Evolutionary conservation across 2,797 vertebrate species (phyloP).

Genomic region (Pseudochirops corinnae): DNA sequence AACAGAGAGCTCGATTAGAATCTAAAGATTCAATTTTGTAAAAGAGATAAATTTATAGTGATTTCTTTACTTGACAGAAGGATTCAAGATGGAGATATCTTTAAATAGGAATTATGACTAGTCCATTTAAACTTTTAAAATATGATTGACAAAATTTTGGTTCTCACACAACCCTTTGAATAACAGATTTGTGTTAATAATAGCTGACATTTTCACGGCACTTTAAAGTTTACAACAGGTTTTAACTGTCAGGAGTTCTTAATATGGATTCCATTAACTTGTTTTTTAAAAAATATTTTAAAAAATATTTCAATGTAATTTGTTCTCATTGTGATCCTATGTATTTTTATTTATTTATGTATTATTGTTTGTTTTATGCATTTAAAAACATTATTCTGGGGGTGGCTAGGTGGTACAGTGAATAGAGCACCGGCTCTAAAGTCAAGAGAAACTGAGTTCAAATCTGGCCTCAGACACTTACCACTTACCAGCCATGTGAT

Average conservation of each 20-base stretch:
- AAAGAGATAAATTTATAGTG: neutral
- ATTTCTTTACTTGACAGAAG: slow-evolving; percentile 41
- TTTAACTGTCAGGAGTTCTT: neutral
- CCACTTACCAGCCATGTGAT: too few species aligned
- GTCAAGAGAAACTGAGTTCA: too few species aligned
- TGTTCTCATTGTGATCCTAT: neutral
- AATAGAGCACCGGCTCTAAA: too few species aligned
- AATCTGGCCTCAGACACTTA: too few species aligned
- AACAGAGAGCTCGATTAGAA: slow-evolving; percentile 29
- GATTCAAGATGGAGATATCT: slow-evolving; percentile 15
- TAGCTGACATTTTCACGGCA: neutral
- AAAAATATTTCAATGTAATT: neutral
- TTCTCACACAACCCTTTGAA: slow-evolving; percentile 45
- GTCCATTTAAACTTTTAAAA: neutral
- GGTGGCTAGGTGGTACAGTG: too few species aligned
- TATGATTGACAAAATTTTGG: neutral
- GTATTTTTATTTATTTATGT: neutral
- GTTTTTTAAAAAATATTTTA: neutral
- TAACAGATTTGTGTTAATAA: slow-evolving; percentile 16
- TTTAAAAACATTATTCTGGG: neutral
- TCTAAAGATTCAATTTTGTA: slow-evolving; percentile 20
- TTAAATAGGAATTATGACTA: slow-evolving; percentile 17
- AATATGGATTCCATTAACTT: neutral
- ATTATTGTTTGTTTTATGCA: neutral
- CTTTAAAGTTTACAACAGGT: neutral